Evolutionary conservation across 2,113 vertebrate species (phyloP).

Genomic region (Tichodroma muraria): DNA sequence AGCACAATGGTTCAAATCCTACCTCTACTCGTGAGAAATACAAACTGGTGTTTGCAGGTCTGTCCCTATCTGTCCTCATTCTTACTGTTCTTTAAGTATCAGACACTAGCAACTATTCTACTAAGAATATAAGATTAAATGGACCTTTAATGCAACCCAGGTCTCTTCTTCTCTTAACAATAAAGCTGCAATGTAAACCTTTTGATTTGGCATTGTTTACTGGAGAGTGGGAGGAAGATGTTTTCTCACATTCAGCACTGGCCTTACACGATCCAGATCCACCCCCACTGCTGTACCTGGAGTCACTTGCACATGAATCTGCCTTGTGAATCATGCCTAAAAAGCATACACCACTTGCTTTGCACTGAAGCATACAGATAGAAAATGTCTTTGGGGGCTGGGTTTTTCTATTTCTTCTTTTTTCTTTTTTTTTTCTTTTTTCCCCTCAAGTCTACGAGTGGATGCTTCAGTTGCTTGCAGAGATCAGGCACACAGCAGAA

Average conservation of each 20-base stretch:
- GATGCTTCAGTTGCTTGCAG: slow-evolving; percentile 22
- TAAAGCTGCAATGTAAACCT: background rate
- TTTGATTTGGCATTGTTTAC: background rate
- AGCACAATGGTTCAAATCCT: background rate
- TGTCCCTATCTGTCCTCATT: background rate
- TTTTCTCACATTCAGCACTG: background rate
- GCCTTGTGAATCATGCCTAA: slow-evolving; percentile 39
- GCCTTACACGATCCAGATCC: background rate
- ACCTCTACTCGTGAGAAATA: background rate
- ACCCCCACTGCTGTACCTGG: background rate
- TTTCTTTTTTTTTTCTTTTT: background rate
- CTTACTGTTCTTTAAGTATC: background rate
- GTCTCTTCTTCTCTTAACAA: background rate
- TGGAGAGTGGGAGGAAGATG: background rate
- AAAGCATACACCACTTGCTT: slow-evolving; percentile 14
- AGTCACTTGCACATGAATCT: slow-evolving; percentile 39
- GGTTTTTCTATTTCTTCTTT: background rate
- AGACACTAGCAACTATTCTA: background rate
- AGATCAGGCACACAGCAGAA: slow-evolving; percentile 21
- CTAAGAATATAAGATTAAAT: background rate
- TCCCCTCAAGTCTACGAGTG: background rate
- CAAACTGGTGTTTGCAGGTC: background rate
- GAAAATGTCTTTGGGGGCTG: background rate
- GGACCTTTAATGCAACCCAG: background rate
- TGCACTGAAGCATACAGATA: slow-evolving; percentile 2